These are phyloP conservation scores for Agonopterix heracliana DNA, from an alignment of 2,888 invertebrate species.

Conservation along the genomic window DNA sequence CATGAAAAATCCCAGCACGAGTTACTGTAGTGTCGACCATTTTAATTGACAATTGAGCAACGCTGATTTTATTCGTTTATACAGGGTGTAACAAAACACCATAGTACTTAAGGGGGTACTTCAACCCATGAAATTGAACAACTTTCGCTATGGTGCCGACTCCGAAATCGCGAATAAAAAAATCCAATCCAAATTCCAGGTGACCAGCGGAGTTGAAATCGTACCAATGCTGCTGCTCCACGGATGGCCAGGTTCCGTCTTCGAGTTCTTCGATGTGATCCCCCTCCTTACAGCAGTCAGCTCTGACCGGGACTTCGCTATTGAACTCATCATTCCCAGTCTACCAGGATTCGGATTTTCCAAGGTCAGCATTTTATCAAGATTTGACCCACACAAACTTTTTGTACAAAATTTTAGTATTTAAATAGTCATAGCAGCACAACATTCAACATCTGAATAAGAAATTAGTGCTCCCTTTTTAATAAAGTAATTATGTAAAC, in stretches of 20 bases:
- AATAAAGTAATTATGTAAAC: too few relatives aligned
- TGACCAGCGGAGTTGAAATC: slow-evolving; percentile 47
- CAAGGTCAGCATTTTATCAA: slow-evolving; percentile 32
- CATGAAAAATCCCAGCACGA: background rate
- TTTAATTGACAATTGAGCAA: background rate
- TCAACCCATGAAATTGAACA: too few relatives aligned
- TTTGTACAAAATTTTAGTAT: slow-evolving; percentile 29
- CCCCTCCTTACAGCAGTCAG: slow-evolving; percentile 73
- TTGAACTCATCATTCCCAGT: slow-evolving; percentile 78
- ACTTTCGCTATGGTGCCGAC: too few relatives aligned
- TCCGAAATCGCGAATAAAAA: too few relatives aligned
- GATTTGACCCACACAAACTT: slow-evolving; percentile 52
- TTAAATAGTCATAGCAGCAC: background rate
- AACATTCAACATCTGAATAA: background rate
- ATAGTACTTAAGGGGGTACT: too few relatives aligned
- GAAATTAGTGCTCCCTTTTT: background rate
- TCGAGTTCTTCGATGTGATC: slow-evolving; percentile 84
- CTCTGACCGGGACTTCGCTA: slow-evolving; percentile 64
- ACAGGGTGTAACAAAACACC: too few relatives aligned
- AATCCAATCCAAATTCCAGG: too few relatives aligned
- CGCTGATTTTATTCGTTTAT: background rate
- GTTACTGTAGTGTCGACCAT: background rate
- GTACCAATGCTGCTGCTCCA: slow-evolving; percentile 83
- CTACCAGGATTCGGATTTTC: slow-evolving; percentile 71
- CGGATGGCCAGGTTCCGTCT: slow-evolving; percentile 89